Evolutionary conservation across 2,113 vertebrate genomes (phyloP), one percentile per base, ranked within the genome.

Genomic region (Equus przewalskii): DNA sequence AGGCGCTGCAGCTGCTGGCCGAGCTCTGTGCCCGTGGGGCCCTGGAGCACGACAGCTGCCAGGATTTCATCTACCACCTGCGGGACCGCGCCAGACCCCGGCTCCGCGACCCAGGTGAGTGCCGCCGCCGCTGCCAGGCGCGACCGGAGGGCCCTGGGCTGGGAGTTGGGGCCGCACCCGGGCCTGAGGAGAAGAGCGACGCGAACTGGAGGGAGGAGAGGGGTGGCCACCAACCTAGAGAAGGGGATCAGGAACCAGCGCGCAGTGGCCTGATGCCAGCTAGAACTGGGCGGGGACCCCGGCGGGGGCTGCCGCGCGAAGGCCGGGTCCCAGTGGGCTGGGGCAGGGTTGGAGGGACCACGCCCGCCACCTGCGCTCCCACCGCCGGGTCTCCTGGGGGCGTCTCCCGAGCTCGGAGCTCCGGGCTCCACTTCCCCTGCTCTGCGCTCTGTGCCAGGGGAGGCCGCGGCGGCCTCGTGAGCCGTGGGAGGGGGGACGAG

Each of bases 51-150:
- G 99, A 99, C 94, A 99, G 99, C 98, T 99, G 99, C 98, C 98
- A 99, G 98, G 99, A 99, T 99, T 99, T 99, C 98, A 99, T 99
- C 98, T 99, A 99, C 99, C 99, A 99, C 99, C 99, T 99, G 99
- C 99, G 99, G 98, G 99, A 99, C 98, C 99, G 99, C 83, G 97
- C 99, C 98, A 99, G 99, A 98, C 99, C 99, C 98, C 99, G 99
- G 93, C 99, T 99, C 97, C 98, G 98, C 46, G 99, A 99, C 98
- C 99, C 99, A 99, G 99, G 99, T 99, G 99, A 97, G 97, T 51
- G 83, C 94, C 24, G 76, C 80, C 49, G n/a, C 84, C 14, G 64
- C 18, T 54, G 91, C 81, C 76, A 5, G 65, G 72, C 49, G 80
- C 87, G 19, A 80, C 75, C 12, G 0, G 24, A 87, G 97, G 97